A percentile compares a stretch with the other conserved stretches of the same genome.
Evolutionary conservation across 2,888 invertebrate genomes (phyloP).

Genomic region (Coenonympha arcania): DNA sequence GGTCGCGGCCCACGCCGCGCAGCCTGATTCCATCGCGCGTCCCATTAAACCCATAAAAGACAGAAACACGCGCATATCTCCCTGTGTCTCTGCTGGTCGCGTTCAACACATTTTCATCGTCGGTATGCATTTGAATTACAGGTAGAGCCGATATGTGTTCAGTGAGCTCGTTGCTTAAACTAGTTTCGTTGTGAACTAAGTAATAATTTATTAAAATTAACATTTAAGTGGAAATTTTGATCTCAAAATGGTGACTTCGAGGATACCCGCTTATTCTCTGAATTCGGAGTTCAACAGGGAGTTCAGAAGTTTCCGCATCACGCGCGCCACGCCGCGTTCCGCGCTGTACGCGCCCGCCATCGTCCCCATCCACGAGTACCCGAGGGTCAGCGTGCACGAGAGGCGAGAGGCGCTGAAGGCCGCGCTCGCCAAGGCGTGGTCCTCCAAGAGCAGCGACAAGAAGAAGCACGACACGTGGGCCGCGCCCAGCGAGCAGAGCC

Average conservation of each 20-base stretch:
- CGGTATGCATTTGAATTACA: conserved; percentile 37
- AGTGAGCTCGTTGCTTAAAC: conserved; percentile 63
- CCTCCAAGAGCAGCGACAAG: conserved; percentile 62
- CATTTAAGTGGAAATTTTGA: conserved; percentile 62
- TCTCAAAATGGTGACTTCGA: conserved; percentile 77
- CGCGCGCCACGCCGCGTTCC: conserved; percentile 68
- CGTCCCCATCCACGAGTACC: conserved; percentile 76
- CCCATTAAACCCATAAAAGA: not conserved
- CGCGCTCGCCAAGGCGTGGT: conserved; percentile 69
- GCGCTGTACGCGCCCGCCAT: conserved; percentile 71
- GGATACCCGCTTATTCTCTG: conserved; percentile 76
- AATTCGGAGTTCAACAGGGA: conserved; percentile 77
- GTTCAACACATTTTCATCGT: conserved; percentile 47
- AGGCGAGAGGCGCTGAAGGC: conserved; percentile 69
- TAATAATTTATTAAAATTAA: conserved; percentile 39
- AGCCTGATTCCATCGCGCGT: conserved; percentile 19
- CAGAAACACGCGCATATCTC: not conserved
- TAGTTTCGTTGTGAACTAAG: conserved; percentile 51
- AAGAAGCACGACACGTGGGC: conserved; percentile 68
- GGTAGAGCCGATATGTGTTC: conserved; percentile 72
- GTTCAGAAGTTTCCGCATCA: conserved; percentile 74
- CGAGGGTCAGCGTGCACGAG: conserved; percentile 73
- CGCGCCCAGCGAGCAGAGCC: conserved; percentile 55
- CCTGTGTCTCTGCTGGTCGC: not conserved
- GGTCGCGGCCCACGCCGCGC: conserved; percentile 62